Evolutionary conservation across 1,140 invertebrate genomes (phyloP).

Genomic region (Drosophila jambulina): DNA sequence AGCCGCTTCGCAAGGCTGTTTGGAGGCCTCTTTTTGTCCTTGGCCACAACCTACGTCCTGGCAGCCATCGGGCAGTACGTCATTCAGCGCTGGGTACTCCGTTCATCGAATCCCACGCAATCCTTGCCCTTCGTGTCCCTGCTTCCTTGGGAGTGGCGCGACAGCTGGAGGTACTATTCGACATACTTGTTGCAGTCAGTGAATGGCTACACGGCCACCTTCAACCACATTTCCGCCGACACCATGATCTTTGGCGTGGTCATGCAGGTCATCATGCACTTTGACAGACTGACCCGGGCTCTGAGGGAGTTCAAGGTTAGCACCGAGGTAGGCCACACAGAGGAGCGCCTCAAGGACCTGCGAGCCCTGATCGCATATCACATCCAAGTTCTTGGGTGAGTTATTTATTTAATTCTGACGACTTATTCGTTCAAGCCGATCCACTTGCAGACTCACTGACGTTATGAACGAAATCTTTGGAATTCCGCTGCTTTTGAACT

Average conservation of each 20-base stretch:
- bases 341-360: constrained; percentile 34
- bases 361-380: constrained; percentile 55
- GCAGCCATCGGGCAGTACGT: constrained; percentile 32
- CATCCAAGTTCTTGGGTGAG: constrained; percentile 52
- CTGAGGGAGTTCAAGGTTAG: constrained; percentile 20
- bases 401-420: not conserved
- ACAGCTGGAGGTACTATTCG: constrained; percentile 36
- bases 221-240: constrained; percentile 57
- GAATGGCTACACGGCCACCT: constrained; percentile 51
- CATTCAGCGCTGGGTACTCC: constrained; percentile 15
- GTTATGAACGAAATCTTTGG: constrained; percentile 69
- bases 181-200: constrained; percentile 43
- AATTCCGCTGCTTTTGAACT: constrained; percentile 59
- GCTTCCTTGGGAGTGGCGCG: constrained; percentile 54
- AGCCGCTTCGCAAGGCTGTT: constrained; percentile 32
- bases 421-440: not conserved
- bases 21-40: constrained; percentile 21
- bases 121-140: constrained; percentile 46
- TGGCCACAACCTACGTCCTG: constrained; percentile 50
- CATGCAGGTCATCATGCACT: constrained; percentile 71
- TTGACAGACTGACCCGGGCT: constrained; percentile 40
- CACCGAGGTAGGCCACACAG: not conserved
- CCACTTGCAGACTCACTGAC: constrained; percentile 43
- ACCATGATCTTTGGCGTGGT: constrained; percentile 55
- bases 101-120: constrained; percentile 6